These are phyloP conservation scores for Hylyphantes graminicola DNA, from an alignment of 1,140 invertebrate species.

Conservation along the genomic window DNA sequence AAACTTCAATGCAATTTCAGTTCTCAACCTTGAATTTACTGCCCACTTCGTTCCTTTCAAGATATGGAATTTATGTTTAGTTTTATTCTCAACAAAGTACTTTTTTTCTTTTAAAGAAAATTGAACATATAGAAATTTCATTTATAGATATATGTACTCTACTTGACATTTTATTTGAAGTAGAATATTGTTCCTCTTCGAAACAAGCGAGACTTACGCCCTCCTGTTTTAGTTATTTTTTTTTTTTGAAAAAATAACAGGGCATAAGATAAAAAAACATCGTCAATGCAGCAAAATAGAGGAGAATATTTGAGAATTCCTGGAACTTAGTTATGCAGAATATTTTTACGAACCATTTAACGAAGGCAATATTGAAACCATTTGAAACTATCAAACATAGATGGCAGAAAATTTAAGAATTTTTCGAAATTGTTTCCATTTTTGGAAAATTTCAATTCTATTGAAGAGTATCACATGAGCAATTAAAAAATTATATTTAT, in stretches of 20 bases:
- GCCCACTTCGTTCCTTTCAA: not conserved
- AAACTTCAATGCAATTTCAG: not conserved
- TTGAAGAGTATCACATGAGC: no score
- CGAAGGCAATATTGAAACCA: no score
- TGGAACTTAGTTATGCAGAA: no score
- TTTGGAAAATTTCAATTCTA: no score
- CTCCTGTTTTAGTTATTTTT: not conserved
- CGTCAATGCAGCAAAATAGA: not conserved
- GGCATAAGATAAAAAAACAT: not conserved
- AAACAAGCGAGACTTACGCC: not conserved
- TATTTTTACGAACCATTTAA: no score
- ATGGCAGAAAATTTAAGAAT: no score
- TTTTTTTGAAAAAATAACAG: not conserved
- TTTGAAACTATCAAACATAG: no score
- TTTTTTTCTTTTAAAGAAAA: slow-evolving; percentile 14
- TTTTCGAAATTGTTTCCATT: no score
- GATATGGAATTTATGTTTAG: slow-evolving; percentile 28
- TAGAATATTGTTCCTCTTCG: not conserved
- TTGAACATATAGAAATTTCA: slow-evolving; percentile 32
- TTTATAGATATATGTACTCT: slow-evolving; percentile 6
- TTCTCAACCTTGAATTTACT: not conserved
- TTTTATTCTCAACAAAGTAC: slow-evolving; percentile 23
- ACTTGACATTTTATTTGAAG: slow-evolving; percentile 4
- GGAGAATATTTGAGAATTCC: not conserved
- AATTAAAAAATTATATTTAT: no score